Evolutionary conservation across 1,140 invertebrate genomes (phyloP).

Genomic region (Vanessa tameamea): DNA sequence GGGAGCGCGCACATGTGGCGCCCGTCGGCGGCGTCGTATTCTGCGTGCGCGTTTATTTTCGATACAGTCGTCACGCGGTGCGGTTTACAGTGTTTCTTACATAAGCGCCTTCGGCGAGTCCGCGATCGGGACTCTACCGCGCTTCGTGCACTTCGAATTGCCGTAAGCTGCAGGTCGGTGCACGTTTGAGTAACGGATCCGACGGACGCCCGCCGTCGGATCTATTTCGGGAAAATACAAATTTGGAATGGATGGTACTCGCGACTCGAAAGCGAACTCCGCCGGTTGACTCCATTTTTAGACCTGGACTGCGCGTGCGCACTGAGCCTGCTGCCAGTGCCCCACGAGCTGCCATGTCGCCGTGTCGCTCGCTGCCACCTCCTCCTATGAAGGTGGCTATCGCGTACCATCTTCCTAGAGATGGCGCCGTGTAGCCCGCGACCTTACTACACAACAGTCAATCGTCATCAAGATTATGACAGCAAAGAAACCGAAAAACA

Average conservation of each 20-base stretch:
- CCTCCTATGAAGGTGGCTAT: constrained; percentile 51
- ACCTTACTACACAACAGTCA: constrained; percentile 21
- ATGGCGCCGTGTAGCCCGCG: constrained; percentile 50
- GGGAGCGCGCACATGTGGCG: constrained; percentile 76
- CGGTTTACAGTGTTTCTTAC: constrained; percentile 73
- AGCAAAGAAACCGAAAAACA: constrained; percentile 32
- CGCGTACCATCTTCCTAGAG: constrained; percentile 52
- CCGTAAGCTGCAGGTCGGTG: constrained; percentile 71
- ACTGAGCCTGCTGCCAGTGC: constrained; percentile 67
- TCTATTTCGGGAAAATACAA: constrained; percentile 91
- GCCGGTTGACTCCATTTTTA: constrained; percentile 82
- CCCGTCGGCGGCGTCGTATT: constrained; percentile 52
- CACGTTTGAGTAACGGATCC: constrained; percentile 80
- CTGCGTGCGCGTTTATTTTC: constrained; percentile 74
- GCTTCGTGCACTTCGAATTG: constrained; percentile 55
- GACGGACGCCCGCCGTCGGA: constrained; percentile 79
- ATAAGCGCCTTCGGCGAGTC: constrained; percentile 61
- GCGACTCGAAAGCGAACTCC: constrained; percentile 76
- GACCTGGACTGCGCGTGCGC: constrained; percentile 80
- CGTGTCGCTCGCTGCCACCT: constrained; percentile 64
- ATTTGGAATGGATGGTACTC: constrained; percentile 86
- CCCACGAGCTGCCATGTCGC: constrained; percentile 66
- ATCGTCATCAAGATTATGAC: constrained; percentile 40
- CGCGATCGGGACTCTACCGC: constrained; percentile 48
- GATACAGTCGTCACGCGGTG: constrained; percentile 75